A percentile compares a stretch with the other conserved stretches of the same genome.
These are phyloP conservation scores for Antitype chi DNA, from an alignment of 2,888 invertebrate genomes.

Conservation along the genomic window DNA sequence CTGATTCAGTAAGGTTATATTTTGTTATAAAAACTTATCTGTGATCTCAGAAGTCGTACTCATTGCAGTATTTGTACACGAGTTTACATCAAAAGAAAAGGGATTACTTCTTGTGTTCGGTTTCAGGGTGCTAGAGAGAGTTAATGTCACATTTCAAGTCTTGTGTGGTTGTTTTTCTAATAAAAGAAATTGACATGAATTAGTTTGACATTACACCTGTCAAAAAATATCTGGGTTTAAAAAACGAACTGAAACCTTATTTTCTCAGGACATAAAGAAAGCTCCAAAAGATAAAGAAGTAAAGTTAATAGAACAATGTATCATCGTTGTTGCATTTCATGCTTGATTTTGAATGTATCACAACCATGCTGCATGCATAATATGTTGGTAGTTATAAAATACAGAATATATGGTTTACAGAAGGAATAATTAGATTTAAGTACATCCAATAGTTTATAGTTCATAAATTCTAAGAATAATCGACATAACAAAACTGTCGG, in stretches of 20 bases:
- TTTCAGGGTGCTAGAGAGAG: neutral
- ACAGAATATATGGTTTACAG: conserved; percentile 2
- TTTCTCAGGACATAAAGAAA: conserved; percentile 25
- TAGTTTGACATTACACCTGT: no score
- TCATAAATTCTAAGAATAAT: conserved; percentile 35
- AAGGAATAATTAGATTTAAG: neutral
- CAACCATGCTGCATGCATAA: neutral
- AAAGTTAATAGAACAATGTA: conserved; percentile 1
- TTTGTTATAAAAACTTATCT: conserved; percentile 39
- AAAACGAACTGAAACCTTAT: neutral
- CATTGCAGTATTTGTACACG: conserved; percentile 8
- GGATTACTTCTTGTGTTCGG: neutral
- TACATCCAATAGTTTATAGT: conserved; percentile 4
- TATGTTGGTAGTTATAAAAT: neutral
- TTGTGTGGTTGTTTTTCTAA: no score
- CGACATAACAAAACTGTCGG: conserved; percentile 1
- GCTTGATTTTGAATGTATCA: neutral
- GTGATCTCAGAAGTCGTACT: conserved; percentile 10
- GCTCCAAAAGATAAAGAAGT: conserved; percentile 1
- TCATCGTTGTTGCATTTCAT: neutral
- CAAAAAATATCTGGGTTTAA: no score
- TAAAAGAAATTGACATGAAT: no score
- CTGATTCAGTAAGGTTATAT: conserved; percentile 41
- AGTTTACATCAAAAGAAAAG: neutral
- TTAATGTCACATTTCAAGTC: no score